Percentiles rank a stretch among this genome's conserved stretches.
These are phyloP conservation scores for Gymnopithys bicolor DNA, from an alignment of 2,797 vertebrate species.

Conservation along the genomic window DNA sequence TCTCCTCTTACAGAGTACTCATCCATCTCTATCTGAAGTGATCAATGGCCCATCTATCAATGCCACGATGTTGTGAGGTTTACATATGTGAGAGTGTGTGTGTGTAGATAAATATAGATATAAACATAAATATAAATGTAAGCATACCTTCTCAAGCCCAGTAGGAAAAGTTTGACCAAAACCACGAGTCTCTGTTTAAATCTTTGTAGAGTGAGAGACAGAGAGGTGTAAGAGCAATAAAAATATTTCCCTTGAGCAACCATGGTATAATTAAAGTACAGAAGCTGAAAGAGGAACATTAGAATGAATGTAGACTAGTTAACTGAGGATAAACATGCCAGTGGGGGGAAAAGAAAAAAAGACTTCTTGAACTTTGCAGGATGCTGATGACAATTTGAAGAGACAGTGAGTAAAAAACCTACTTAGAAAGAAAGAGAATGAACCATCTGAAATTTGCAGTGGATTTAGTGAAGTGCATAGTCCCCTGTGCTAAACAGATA, in stretches of 20 bases:
- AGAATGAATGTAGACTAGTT: not conserved
- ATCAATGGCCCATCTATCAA: not conserved
- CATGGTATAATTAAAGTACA: not conserved
- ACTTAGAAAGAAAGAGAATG: not conserved
- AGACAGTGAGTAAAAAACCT: not conserved
- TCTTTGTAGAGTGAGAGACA: not conserved
- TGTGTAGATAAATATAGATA: too few relatives aligned
- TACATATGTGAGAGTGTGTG: not conserved
- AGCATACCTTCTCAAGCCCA: not conserved
- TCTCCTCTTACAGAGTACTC: not conserved
- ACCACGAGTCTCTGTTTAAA: not conserved
- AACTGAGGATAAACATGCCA: not conserved
- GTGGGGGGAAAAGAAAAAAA: too few relatives aligned
- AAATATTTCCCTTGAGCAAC: not conserved
- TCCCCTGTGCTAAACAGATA: slow-evolving; percentile 14
- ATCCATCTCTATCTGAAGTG: not conserved
- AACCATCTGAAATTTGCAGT: slow-evolving; percentile 24
- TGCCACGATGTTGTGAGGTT: not conserved
- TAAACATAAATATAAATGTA: too few relatives aligned
- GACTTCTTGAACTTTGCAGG: not conserved
- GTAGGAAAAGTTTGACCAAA: not conserved
- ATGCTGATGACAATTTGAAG: slow-evolving; percentile 11
- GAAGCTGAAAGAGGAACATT: not conserved
- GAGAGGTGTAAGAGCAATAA: not conserved
- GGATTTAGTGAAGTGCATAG: not conserved